Conservation (phyloP, 2,888 invertebrate genomes). For the Heliconius aoede region DNA sequence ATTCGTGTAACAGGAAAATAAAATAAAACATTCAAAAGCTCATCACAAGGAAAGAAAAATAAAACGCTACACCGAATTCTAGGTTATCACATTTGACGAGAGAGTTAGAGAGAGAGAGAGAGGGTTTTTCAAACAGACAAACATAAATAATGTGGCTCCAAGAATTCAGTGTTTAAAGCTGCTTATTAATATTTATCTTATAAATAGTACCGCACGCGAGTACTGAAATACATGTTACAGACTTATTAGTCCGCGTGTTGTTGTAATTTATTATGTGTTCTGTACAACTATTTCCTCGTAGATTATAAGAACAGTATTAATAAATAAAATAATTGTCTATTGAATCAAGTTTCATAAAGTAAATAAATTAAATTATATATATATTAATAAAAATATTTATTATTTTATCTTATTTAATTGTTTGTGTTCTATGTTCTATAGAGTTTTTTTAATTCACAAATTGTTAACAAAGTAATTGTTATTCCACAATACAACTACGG, state of each 20-base stretch:
- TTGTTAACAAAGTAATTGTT: not conserved
- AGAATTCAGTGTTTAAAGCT: conserved; percentile 52
- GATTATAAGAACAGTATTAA: not conserved
- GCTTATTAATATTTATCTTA: conserved; percentile 57
- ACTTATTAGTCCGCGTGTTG: conserved; percentile 40
- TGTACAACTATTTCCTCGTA: conserved; percentile 25
- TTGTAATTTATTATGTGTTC: conserved; percentile 40
- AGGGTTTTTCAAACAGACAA: conserved; percentile 7
- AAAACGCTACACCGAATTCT: not conserved
- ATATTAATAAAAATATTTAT: too few relatives aligned
- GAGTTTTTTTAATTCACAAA: too few relatives aligned
- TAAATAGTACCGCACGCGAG: conserved; percentile 42
- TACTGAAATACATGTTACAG: conserved; percentile 41
- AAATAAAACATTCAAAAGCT: conserved; percentile 9
- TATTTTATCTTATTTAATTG: too few relatives aligned
- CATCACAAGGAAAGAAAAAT: not conserved
- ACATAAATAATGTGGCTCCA: conserved; percentile 8
- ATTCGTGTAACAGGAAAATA: not conserved
- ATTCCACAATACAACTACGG: not conserved
- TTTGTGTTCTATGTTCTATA: too few relatives aligned
- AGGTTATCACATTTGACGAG: not conserved
- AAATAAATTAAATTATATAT: too few relatives aligned
- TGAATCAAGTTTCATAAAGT: not conserved
- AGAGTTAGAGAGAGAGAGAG: too few relatives aligned
- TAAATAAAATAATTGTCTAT: not conserved